Evolutionary conservation across 2,113 vertebrate species (phyloP).

Genomic region (Chiloscyllium plagiosum): DNA sequence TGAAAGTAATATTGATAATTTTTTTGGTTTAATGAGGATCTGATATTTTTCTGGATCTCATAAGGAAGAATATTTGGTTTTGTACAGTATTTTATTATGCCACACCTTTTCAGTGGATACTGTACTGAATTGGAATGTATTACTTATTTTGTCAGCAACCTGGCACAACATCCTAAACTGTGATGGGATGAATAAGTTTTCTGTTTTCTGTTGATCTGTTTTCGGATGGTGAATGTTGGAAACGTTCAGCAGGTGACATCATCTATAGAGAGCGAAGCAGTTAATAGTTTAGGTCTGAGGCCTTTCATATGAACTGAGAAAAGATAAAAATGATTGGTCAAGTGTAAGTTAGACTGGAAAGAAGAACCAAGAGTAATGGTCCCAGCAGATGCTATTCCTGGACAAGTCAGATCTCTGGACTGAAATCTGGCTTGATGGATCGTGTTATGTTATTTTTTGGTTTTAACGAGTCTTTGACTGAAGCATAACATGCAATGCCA

Average conservation of each 20-base stretch:
- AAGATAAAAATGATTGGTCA: background rate
- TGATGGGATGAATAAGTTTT: background rate
- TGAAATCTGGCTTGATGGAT: too few relatives aligned
- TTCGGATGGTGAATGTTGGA: background rate
- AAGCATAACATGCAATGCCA: too few relatives aligned
- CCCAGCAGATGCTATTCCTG: too few relatives aligned
- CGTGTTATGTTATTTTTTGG: too few relatives aligned
- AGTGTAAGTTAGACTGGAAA: background rate
- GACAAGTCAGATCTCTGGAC: too few relatives aligned
- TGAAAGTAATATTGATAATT: background rate
- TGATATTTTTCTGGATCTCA: background rate
- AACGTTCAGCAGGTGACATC: background rate
- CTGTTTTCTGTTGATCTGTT: background rate
- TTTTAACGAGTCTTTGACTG: too few relatives aligned
- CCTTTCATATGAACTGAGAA: background rate
- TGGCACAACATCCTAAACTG: background rate
- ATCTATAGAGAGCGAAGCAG: background rate
- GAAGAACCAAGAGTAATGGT: background rate
- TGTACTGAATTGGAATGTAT: background rate
- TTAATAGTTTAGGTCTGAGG: background rate
- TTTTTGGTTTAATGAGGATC: background rate
- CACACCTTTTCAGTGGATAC: background rate
- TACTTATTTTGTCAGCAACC: background rate
- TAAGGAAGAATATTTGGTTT: background rate
- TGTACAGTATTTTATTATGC: background rate